These are phyloP conservation scores for Eupithecia exiguata DNA, from an alignment of 2,888 invertebrate genomes.

Conservation along the genomic window DNA sequence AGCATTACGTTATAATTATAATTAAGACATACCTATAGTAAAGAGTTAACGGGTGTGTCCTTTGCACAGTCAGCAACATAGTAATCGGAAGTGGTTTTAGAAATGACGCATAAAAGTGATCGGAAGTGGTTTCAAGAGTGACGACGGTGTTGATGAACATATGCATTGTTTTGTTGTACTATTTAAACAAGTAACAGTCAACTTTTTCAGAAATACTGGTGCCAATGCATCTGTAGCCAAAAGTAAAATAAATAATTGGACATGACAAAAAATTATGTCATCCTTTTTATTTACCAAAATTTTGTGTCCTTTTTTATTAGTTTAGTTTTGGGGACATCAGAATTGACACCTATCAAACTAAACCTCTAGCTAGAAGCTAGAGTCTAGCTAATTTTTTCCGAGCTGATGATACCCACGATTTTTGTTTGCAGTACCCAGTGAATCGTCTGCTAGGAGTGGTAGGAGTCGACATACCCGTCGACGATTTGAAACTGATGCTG, in stretches of 20 bases:
- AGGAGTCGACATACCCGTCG: conserved; percentile 76
- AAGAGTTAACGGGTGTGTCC: not conserved
- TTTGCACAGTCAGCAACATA: not conserved
- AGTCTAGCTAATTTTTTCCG: not conserved
- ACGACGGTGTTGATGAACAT: not conserved
- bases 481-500: conserved; percentile 70
- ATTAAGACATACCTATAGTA: no score
- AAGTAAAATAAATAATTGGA: no score
- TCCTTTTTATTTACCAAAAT: no score
- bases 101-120: not conserved
- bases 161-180: not conserved
- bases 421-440: conserved; percentile 67
- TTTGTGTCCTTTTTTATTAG: no score
- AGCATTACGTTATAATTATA: not conserved
- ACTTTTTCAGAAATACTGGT: not conserved
- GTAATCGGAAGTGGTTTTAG: not conserved
- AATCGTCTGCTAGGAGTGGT: conserved; percentile 76
- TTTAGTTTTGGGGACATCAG: no score
- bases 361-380: not conserved
- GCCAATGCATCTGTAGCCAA: no score
- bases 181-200: no score
- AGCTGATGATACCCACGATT: not conserved
- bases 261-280: no score
- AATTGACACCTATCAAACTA: not conserved
- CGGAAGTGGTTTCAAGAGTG: not conserved